phyloP scores from a whole-genome alignment of 2,888 invertebrate genomes.

The Heteromurus nitidus region DNA sequence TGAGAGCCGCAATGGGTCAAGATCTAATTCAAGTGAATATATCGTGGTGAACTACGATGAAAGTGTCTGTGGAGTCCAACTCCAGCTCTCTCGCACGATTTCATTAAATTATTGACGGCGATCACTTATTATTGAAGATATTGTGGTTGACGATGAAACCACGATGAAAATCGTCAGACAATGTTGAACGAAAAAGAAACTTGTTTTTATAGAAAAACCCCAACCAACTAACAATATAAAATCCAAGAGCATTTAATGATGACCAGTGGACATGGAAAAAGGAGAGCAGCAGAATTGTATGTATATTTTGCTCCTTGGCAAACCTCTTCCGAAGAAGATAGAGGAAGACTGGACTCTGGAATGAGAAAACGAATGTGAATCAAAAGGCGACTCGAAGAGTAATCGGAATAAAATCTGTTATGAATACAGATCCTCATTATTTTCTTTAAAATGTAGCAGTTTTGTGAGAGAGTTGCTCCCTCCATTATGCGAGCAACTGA shows the following conservation, averaged over 20 bases:
- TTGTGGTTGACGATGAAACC: not conserved
- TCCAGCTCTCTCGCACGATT: slow-evolving; percentile 37
- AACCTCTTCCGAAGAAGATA: too few relatives aligned
- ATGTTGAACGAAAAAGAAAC: not conserved
- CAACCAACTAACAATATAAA: not conserved
- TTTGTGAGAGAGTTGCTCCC: too few relatives aligned
- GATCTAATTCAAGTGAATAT: slow-evolving; percentile 16
- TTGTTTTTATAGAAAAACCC: not conserved
- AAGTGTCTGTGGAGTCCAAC: too few relatives aligned
- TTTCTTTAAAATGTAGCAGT: not conserved
- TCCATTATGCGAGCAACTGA: not conserved
- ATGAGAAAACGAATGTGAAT: too few relatives aligned
- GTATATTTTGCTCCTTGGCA: too few relatives aligned
- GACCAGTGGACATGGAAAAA: slow-evolving; percentile 13
- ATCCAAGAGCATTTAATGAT: too few relatives aligned
- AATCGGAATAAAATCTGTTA: slow-evolving; percentile 17
- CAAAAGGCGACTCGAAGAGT: too few relatives aligned
- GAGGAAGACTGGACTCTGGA: too few relatives aligned
- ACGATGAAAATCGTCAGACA: not conserved
- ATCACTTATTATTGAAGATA: slow-evolving; percentile 39
- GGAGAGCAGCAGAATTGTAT: too few relatives aligned
- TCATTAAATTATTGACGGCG: slow-evolving; percentile 46
- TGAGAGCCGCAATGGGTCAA: not conserved
- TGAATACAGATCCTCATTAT: slow-evolving; percentile 6
- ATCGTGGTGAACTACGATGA: slow-evolving; percentile 6